Conservation (phyloP, 2,797 vertebrate species). For the Microtus agrestis region DNA sequence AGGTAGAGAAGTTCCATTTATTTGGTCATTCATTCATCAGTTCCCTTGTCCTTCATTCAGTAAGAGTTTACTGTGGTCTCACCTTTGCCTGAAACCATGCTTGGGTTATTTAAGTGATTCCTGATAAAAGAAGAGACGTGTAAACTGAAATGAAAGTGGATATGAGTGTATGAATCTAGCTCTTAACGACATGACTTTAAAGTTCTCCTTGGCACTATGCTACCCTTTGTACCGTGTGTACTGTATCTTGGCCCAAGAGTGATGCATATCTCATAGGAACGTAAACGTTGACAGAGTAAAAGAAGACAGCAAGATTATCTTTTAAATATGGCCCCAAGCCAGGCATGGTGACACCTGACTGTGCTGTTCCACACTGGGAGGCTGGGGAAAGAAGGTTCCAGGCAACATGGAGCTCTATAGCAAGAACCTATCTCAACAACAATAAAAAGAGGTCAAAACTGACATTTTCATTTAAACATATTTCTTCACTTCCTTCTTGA, state of each 20-base stretch:
- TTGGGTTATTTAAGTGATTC: not conserved
- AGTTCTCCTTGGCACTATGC: not conserved
- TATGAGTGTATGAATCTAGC: not conserved
- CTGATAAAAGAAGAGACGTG: not conserved
- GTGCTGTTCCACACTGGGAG: not conserved
- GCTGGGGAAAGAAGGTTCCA: not conserved
- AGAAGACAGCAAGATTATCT: constrained; percentile 4
- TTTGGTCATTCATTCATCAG: not conserved
- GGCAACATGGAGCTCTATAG: not conserved
- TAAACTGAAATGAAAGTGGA: not conserved
- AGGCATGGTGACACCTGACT: not conserved
- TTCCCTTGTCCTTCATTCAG: not conserved
- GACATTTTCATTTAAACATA: constrained; percentile 20
- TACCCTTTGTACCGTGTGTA: not conserved
- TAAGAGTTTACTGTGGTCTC: not conserved
- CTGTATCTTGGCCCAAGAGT: not conserved
- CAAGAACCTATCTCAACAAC: not conserved
- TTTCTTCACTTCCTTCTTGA: constrained; percentile 30
- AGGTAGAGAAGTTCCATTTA: not conserved
- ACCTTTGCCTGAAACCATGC: not conserved
- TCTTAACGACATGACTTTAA: not conserved
- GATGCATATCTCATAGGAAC: not conserved
- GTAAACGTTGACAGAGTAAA: constrained; percentile 1
- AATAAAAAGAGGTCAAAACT: constrained; percentile 12
- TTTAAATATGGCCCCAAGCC: not conserved